These are phyloP conservation scores for Hedychridium roseum DNA, from an alignment of 2,888 invertebrate species.

Conservation along the genomic window DNA sequence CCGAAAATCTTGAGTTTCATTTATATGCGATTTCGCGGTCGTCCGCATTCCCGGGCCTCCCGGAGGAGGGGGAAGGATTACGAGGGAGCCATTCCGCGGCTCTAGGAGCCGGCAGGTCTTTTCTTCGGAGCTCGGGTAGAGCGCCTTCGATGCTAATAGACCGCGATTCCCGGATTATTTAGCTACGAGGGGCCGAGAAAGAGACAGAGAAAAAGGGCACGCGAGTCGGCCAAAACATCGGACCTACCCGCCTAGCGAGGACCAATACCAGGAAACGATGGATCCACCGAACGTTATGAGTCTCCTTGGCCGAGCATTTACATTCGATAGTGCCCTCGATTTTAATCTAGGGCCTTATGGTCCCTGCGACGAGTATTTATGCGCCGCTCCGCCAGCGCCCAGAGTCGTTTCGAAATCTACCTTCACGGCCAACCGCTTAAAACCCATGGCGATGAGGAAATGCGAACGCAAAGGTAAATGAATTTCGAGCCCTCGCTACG, in stretches of 20 bases:
- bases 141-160: slow-evolving; percentile 57
- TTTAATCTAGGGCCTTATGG: slow-evolving; percentile 9
- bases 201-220: slow-evolving; percentile 10
- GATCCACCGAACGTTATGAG: slow-evolving; percentile 26
- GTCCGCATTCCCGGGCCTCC: slow-evolving; percentile 36
- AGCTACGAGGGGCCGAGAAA: slow-evolving; percentile 20
- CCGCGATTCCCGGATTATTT: slow-evolving; percentile 51
- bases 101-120: slow-evolving; percentile 29
- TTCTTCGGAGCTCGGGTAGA: slow-evolving; percentile 32
- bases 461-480: too few species aligned
- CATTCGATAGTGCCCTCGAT: slow-evolving; percentile 14
- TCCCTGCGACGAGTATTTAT: slow-evolving; percentile 24
- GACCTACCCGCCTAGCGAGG: slow-evolving; percentile 41
- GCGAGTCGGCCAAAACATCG: slow-evolving; percentile 28
- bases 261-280: slow-evolving; percentile 48
- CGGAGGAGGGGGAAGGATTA: slow-evolving; percentile 43
- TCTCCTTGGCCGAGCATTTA: slow-evolving; percentile 29
- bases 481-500: too few species aligned
- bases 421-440: too few species aligned
- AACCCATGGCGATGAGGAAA: too few species aligned
- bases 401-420: too few species aligned
- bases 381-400: too few species aligned
- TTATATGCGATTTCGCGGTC: slow-evolving; percentile 46
- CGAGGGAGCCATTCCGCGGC: slow-evolving; percentile 45
- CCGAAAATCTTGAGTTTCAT: slow-evolving; percentile 45